Evolutionary conservation across 2,797 vertebrate species (phyloP).

Genomic region (Arnoldichthys spilopterus): DNA sequence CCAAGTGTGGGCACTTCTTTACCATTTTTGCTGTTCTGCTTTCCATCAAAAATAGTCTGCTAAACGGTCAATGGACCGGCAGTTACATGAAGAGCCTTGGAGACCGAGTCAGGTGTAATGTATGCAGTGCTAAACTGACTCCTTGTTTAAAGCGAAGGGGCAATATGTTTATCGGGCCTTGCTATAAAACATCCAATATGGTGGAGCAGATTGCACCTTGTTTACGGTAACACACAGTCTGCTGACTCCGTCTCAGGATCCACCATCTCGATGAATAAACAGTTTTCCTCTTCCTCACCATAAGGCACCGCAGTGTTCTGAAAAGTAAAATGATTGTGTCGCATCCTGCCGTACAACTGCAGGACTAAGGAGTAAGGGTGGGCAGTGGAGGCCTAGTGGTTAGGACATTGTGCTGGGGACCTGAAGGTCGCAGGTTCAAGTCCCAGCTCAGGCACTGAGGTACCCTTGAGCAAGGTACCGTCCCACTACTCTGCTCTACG

Average conservation of each 20-base stretch:
- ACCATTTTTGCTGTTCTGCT: neutral
- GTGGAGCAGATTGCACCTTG: conserved; percentile 34
- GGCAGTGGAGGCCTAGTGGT: too few species aligned
- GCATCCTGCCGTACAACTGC: too few species aligned
- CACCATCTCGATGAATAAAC: conserved; percentile 14
- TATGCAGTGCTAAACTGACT: neutral
- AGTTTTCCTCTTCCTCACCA: conserved; percentile 16
- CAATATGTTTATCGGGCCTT: conserved; percentile 16
- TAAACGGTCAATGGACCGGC: neutral
- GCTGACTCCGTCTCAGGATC: conserved; percentile 18
- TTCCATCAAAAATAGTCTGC: neutral
- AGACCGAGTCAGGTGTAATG: conserved; percentile 3
- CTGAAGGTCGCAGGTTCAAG: too few species aligned
- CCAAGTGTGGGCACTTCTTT: neutral
- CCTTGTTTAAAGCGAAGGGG: conserved; percentile 1
- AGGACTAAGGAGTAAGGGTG: neutral
- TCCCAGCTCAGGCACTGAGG: too few species aligned
- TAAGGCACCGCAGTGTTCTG: neutral
- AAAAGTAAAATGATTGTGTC: conserved; percentile 1
- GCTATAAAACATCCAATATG: conserved; percentile 29
- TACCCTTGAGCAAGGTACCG: too few species aligned
- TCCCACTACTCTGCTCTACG: too few species aligned
- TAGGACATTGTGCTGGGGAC: too few species aligned
- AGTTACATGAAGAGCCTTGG: neutral
- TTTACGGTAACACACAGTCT: conserved; percentile 38